Conservation (phyloP, 2,797 vertebrate genomes). For the Epinephelus awoara region DNA sequence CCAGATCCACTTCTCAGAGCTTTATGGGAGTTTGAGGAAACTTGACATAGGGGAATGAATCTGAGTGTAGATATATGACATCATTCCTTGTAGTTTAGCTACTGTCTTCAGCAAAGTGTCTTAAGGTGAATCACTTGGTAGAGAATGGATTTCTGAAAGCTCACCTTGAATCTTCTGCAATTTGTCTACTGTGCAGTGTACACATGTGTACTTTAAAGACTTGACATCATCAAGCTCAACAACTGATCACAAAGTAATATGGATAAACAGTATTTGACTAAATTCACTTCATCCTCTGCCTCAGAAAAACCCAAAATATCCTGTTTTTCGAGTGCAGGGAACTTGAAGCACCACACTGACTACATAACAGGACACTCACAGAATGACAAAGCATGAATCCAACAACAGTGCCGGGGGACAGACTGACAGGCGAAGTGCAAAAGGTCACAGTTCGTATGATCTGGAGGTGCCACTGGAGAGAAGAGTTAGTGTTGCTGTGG, state of each 20-base stretch:
- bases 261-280: background rate
- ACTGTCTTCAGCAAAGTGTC: no score
- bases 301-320: background rate
- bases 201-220: background rate
- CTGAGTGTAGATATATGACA: no score
- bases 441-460: slow-evolving; percentile 47
- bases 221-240: background rate
- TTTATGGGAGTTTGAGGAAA: no score
- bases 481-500: slow-evolving; percentile 53
- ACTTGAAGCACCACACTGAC: background rate
- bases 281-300: background rate
- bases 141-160: background rate
- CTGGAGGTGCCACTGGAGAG: slow-evolving; percentile 17
- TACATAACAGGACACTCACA: slow-evolving; percentile 7
- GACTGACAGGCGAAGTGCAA: slow-evolving; percentile 38
- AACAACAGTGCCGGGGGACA: slow-evolving; percentile 6
- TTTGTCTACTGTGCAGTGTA: background rate
- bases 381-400: slow-evolving; percentile 20
- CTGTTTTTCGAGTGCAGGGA: background rate
- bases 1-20: no score
- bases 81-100: no score
- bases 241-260: background rate
- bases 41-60: no score
- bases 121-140: no score
- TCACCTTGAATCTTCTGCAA: background rate